Evolutionary conservation across 23 tunicate genomes (phyloP), one percentile per base, ranked within the genome.

Genomic region (Oikopleura vanhoeffeni): DNA sequence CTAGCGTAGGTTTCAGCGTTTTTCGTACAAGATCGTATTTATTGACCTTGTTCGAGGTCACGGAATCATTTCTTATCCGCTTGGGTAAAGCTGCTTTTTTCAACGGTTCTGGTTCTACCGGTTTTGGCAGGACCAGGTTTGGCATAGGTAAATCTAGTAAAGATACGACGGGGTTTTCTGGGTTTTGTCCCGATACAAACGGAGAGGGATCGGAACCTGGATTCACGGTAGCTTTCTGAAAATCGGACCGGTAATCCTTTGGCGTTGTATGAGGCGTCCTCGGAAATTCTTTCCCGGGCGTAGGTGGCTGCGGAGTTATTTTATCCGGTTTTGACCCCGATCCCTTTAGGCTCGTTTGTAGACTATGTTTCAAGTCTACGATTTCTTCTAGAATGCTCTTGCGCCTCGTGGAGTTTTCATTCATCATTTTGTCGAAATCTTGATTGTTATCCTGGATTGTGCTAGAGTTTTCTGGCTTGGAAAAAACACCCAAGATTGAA

Each of bases 201-300:
- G n/a, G n/a, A n/a, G n/a, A n/a, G n/a, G n/a, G n/a, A n/a, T n/a
- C n/a, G n/a, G n/a, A n/a, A n/a, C n/a, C n/a, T n/a, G n/a, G n/a
- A n/a, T n/a, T n/a, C n/a, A n/a, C n/a, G n/a, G n/a, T 28, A 71
- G 4, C 79, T 71, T 71, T 71, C 32, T 71, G 79, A 71, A 71
- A 71, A 71, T 71, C 35, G 79, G 34, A 13, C 32, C 79, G 27
- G 38, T 71, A 71, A 38, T 71, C 79, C 38, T 71, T 71, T 3
- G 79, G 79, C 38, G 79, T 71, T 18, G 4, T 30, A 18, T 24
- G 27, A 30, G 79, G 35, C 34, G 27, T 71, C 18, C 64, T 13
- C 64, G 64, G 64, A 49, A 49, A 49, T 33, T 71, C 79, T 32
- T 71, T 71, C 38, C 79, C 79, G 79, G 79, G 79, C 27, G 79